Evolutionary conservation across 2,797 vertebrate genomes (phyloP), one percentile per base, ranked within the genome.

Genomic region (Eulemur rubriventer): DNA sequence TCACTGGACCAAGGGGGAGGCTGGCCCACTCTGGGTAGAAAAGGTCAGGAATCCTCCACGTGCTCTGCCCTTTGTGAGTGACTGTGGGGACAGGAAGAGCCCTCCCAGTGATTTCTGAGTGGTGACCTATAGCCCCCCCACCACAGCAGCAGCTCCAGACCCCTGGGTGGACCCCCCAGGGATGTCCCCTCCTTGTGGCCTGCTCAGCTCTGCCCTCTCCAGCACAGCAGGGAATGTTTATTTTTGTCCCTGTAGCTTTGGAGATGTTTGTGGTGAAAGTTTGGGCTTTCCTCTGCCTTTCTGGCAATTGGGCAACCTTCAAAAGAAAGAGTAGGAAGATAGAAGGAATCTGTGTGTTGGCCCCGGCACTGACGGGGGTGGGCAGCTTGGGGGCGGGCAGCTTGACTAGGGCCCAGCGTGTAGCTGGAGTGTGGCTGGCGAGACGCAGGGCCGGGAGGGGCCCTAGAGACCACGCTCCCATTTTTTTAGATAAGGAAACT

Each of bases 11-110:
- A 13, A 30, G 12, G n/a, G 73, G 55, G 30, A 93, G 83, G 70
- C 82, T 14, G 79, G 81, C 65, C 72, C 14, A 6, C 20, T 61
- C 52, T 4, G 26, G 43, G 17, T 75, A 52, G 79, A 61, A 85
- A 89, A 91, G 96, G 82, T 80, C 82, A 35, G 92, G 67, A 78
- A 65, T 89, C 63, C 75, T 75, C 63, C 10, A 1, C 22, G 4
- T 4, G 3, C 18, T 43, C 65, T 69, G 35, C 33, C 43, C 20
- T 61, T 24, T 80, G 48, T 38, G 73, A 73, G 70, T 65, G 61
- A 59, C 26, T 2, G 12, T 2, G 1, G 26, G 80, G 80, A 65
- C 63, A 63, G 41, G 55, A 78, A 55, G 50, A 43, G n/a, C 65
- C 61, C 61, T 61, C 16, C 18, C 5, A 2, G 38, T 55, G 78